Conservation (phyloP, 2,113 vertebrate species). For the Anser cygnoides region DNA sequence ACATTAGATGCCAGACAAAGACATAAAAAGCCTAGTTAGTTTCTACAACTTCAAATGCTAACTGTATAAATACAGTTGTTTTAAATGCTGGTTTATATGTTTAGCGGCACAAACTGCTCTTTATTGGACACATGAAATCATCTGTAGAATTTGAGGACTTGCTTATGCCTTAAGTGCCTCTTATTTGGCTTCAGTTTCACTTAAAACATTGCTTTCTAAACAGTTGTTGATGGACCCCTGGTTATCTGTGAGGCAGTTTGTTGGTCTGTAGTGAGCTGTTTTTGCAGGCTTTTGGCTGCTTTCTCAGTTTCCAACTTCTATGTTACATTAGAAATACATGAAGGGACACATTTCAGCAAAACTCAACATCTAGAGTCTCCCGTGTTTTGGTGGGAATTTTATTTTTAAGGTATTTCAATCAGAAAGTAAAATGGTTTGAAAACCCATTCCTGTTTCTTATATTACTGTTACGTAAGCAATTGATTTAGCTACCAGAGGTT, state of each 20-base stretch:
- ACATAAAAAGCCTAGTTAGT: conserved; percentile 55
- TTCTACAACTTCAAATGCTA: conserved; percentile 27
- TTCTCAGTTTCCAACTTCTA: not conserved
- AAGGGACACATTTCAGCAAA: not conserved
- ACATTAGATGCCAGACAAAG: conserved; percentile 14
- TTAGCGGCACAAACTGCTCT: conserved; percentile 23
- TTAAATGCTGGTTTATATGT: conserved; percentile 5
- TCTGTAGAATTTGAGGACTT: conserved; percentile 21
- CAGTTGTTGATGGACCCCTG: not conserved
- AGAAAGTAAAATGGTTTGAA: not conserved
- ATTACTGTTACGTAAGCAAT: not conserved
- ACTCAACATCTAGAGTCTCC: not conserved
- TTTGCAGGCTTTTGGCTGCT: not conserved
- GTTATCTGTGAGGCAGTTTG: not conserved
- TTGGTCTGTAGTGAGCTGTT: not conserved
- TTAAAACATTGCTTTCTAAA: not conserved
- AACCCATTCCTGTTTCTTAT: not conserved
- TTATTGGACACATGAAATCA: not conserved
- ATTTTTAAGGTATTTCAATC: not conserved
- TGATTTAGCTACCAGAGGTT: not conserved
- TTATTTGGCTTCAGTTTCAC: conserved; percentile 7
- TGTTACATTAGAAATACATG: not conserved
- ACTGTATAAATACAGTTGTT: conserved; percentile 23
- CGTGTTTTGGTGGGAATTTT: not conserved
- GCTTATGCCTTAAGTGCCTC: not conserved